Evolutionary conservation across 2,888 invertebrate genomes (phyloP).

Genomic region (Drosophila macrospina): DNA sequence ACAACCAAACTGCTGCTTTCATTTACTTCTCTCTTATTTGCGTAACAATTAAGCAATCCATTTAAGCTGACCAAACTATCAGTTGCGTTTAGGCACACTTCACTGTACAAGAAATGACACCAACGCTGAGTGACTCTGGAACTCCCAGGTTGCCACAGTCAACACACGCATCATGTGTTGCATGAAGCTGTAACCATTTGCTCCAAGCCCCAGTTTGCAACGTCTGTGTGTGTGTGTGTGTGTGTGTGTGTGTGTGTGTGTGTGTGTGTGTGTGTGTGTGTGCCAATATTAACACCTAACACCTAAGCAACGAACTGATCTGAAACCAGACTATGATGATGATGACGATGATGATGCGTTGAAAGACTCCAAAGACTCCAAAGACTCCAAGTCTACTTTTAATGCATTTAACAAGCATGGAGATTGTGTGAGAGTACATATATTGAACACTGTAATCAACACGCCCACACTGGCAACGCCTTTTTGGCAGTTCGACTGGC

Average conservation of each 20-base stretch:
- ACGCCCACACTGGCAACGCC: constrained; percentile 61
- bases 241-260: not conserved
- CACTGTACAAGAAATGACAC: constrained; percentile 54
- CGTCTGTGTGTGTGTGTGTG: constrained; percentile 20
- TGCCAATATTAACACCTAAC: constrained; percentile 75
- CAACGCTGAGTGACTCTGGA: constrained; percentile 64
- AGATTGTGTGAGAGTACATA: constrained; percentile 27
- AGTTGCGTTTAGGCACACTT: not conserved
- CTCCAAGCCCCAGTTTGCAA: constrained; percentile 51
- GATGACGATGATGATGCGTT: constrained; percentile 54
- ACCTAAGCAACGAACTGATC: constrained; percentile 51
- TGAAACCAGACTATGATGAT: constrained; percentile 41
- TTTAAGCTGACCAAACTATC: not conserved
- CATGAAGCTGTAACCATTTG: constrained; percentile 36
- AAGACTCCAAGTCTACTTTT: constrained; percentile 50
- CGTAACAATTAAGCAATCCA: too few relatives aligned
- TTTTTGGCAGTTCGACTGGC: constrained; percentile 27
- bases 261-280: constrained; percentile 27
- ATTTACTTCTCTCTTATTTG: too few relatives aligned
- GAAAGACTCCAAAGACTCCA: constrained; percentile 51
- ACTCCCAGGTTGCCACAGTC: constrained; percentile 66
- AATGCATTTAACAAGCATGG: constrained; percentile 70
- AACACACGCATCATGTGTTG: constrained; percentile 45
- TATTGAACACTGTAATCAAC: constrained; percentile 64
- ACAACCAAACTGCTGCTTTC: too few relatives aligned